Evolutionary conservation across 2,113 vertebrate species (phyloP).

Genomic region (Atractosteus spatula): DNA sequence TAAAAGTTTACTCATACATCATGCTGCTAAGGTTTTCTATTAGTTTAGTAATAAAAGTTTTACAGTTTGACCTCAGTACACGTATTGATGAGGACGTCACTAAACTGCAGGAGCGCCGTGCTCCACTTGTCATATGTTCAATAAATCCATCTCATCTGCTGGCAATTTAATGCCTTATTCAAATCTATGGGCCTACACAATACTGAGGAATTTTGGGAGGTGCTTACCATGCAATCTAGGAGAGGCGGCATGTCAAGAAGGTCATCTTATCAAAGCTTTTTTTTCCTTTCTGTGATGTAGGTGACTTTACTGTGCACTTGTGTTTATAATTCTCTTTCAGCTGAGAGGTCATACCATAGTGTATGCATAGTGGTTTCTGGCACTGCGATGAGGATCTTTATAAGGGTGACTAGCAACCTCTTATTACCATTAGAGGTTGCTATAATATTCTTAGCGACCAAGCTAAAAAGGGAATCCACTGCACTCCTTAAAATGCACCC

Average conservation of each 20-base stretch:
- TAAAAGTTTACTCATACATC: neutral
- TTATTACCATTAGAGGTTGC: too few relatives aligned
- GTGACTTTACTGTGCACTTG: neutral
- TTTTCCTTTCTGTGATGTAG: neutral
- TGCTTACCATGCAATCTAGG: slow-evolving; percentile 28
- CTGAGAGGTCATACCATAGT: too few relatives aligned
- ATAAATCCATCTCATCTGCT: slow-evolving; percentile 20
- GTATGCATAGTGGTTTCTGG: neutral
- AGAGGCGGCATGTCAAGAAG: neutral
- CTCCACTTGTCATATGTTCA: slow-evolving; percentile 11
- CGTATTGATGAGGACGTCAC: slow-evolving; percentile 23
- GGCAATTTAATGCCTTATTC: slow-evolving; percentile 25
- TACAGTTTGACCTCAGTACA: slow-evolving; percentile 6
- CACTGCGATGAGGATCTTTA: too few relatives aligned
- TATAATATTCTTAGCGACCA: too few relatives aligned
- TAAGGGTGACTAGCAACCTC: too few relatives aligned
- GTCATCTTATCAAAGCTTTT: neutral
- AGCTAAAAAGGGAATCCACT: too few relatives aligned
- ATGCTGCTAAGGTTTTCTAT: slow-evolving; percentile 7
- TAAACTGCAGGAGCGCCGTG: slow-evolving; percentile 25
- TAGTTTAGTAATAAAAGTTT: slow-evolving; percentile 24
- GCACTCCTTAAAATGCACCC: too few relatives aligned
- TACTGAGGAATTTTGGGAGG: slow-evolving; percentile 12
- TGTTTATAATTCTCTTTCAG: neutral
- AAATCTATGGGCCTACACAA: slow-evolving; percentile 13